Conservation (phyloP, 2,888 invertebrate genomes). For the Perdita meconis region DNA sequence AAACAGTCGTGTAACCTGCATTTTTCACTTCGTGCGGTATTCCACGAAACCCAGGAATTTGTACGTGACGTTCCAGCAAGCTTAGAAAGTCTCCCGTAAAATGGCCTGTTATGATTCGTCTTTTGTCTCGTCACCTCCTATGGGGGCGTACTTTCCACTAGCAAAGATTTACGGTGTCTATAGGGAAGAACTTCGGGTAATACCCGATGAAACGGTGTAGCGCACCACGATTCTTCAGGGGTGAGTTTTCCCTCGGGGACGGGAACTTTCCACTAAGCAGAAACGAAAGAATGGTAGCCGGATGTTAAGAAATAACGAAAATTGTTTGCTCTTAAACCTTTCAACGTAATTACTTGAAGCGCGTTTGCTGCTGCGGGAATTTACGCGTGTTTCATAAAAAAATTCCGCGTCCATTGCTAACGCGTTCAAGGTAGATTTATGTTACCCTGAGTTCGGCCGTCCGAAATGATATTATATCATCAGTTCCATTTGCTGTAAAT, state of each 20-base stretch:
- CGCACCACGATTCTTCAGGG: constrained; percentile 35
- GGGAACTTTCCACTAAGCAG: constrained; percentile 24
- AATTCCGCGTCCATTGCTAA: constrained; percentile 9
- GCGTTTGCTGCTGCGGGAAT: constrained; percentile 13
- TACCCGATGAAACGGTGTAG: constrained; percentile 41
- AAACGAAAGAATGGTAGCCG: constrained; percentile 52
- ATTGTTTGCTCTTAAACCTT: constrained; percentile 34
- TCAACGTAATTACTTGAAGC: constrained; percentile 26
- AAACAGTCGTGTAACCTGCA: too few relatives aligned
- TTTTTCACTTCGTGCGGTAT: not conserved
- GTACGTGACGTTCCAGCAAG: constrained; percentile 10
- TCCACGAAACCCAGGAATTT: constrained; percentile 35
- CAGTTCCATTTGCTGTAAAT: not conserved
- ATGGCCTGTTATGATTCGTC: constrained; percentile 55
- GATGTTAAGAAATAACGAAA: constrained; percentile 33
- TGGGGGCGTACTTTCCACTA: constrained; percentile 34
- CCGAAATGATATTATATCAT: not conserved
- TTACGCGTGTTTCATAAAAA: constrained; percentile 7
- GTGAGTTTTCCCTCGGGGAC: constrained; percentile 30
- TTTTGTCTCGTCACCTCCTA: constrained; percentile 52
- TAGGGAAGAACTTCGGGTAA: constrained; percentile 69
- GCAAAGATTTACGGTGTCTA: constrained; percentile 68
- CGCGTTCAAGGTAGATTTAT: too few relatives aligned
- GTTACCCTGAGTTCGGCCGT: too few relatives aligned
- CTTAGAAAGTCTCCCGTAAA: constrained; percentile 52